Percentiles rank a stretch among this genome's conserved stretches.
These are phyloP conservation scores for Corythoichthys haematopterus DNA, from an alignment of 2,113 vertebrate species.

Conservation along the genomic window DNA sequence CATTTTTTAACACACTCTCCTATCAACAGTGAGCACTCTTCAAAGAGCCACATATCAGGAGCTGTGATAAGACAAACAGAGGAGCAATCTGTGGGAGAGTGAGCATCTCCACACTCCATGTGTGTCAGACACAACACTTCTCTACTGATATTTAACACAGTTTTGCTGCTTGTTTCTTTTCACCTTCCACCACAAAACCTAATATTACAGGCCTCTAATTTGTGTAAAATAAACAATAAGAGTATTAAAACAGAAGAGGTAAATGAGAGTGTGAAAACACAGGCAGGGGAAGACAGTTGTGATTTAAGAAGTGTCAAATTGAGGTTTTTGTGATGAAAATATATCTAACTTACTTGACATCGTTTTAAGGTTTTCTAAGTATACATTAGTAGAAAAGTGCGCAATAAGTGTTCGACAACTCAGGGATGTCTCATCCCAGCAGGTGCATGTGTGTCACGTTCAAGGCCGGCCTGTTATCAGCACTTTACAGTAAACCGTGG, in stretches of 20 bases:
- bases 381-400: not conserved
- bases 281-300: too few relatives aligned
- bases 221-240: not conserved
- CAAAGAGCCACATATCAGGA: constrained; percentile 58
- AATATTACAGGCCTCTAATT: not conserved
- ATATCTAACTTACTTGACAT: not conserved
- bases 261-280: too few relatives aligned
- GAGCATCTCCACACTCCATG: constrained; percentile 25
- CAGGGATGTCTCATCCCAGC: constrained; percentile 47
- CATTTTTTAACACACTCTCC: constrained; percentile 40
- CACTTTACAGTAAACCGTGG: constrained; percentile 60
- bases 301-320: too few relatives aligned
- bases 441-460: constrained; percentile 67
- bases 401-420: constrained; percentile 7
- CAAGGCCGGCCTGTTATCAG: constrained; percentile 50
- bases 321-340: not conserved
- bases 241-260: too few relatives aligned
- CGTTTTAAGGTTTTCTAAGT: too few relatives aligned
- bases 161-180: constrained; percentile 21
- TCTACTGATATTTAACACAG: constrained; percentile 47
- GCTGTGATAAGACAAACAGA: constrained; percentile 53
- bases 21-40: constrained; percentile 42
- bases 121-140: constrained; percentile 44
- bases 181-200: not conserved
- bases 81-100: constrained; percentile 47